Percentiles rank a stretch among this genome's conserved stretches.
These are phyloP conservation scores for Sebastes schlegelii DNA, from an alignment of 2,113 vertebrate genomes.

Conservation along the genomic window DNA sequence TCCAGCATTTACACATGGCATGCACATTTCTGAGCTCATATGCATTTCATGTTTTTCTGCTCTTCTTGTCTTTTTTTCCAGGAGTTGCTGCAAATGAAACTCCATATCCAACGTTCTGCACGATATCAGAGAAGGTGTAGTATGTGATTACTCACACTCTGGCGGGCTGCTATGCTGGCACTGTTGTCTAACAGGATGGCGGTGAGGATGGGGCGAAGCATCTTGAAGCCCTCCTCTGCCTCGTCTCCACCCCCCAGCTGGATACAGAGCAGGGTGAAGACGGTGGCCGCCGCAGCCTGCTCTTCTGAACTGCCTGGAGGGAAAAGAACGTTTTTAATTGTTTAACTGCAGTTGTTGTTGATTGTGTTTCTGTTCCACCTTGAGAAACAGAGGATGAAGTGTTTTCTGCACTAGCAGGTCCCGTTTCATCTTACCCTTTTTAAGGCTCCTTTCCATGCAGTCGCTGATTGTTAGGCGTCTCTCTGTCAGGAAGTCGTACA, in stretches of 20 bases:
- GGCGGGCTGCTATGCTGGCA: conserved; percentile 87
- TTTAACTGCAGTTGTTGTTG: background rate
- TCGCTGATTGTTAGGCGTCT: conserved; percentile 89
- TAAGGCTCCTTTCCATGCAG: conserved; percentile 93
- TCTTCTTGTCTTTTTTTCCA: background rate
- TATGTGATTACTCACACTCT: conserved; percentile 87
- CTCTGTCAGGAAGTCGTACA: conserved; percentile 91
- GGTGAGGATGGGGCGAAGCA: conserved; percentile 87
- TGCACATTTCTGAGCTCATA: background rate
- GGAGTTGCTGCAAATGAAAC: background rate
- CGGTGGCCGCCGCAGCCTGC: conserved; percentile 88
- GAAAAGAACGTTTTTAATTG: background rate
- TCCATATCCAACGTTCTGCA: background rate
- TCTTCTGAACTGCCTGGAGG: conserved; percentile 91
- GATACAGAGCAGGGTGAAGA: conserved; percentile 91
- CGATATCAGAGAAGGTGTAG: background rate
- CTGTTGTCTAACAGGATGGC: conserved; percentile 86
- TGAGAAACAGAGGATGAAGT: background rate
- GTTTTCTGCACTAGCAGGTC: background rate
- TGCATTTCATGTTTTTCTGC: background rate
- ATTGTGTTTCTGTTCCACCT: accelerated
- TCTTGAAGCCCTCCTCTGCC: conserved; percentile 90
- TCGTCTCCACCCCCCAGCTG: conserved; percentile 92
- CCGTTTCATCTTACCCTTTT: conserved; percentile 86
- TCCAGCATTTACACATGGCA: background rate